These are phyloP conservation scores for Calvadosia cruxmelitensis DNA, from an alignment of 30 jellyfish, hydroid and myxozoan species.

Conservation along the genomic window DNA sequence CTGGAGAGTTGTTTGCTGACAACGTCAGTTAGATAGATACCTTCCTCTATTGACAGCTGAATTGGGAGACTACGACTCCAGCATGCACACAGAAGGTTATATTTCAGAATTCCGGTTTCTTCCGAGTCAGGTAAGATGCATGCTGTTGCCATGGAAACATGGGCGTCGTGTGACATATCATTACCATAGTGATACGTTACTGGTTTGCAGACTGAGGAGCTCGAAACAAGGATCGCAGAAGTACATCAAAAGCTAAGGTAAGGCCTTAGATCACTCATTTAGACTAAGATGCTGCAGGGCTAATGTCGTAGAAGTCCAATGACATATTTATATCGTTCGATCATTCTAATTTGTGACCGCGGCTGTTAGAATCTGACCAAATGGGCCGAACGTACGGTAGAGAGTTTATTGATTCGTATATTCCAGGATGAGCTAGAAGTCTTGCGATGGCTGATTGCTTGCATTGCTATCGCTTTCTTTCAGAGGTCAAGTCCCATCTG, in stretches of 20 bases:
- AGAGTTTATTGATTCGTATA: too few species aligned
- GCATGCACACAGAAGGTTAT: conserved; percentile 66
- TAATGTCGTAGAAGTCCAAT: too few species aligned
- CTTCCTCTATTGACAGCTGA: conserved; percentile 79
- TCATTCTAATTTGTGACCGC: too few species aligned
- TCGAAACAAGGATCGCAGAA: conserved; percentile 69
- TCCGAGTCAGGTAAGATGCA: conserved; percentile 66
- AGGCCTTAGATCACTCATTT: too few species aligned
- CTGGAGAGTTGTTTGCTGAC: too few species aligned
- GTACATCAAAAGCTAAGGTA: conserved; percentile 72
- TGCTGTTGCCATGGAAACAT: not conserved
- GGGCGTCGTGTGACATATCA: not conserved
- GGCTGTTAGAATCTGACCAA: too few species aligned
- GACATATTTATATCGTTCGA: too few species aligned
- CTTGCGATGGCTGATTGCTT: not conserved
- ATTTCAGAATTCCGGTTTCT: conserved; percentile 85
- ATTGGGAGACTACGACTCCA: conserved; percentile 88
- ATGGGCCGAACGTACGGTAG: too few species aligned
- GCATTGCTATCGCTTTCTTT: not conserved
- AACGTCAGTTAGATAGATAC: too few species aligned
- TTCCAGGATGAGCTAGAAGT: too few species aligned
- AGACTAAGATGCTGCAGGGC: too few species aligned
- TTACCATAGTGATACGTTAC: not conserved
- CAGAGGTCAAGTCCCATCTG: conserved; percentile 97
- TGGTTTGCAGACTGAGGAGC: conserved; percentile 35